phyloP scores from a whole-genome alignment of 2,888 invertebrate species.

The Protodeltote pygarga region DNA sequence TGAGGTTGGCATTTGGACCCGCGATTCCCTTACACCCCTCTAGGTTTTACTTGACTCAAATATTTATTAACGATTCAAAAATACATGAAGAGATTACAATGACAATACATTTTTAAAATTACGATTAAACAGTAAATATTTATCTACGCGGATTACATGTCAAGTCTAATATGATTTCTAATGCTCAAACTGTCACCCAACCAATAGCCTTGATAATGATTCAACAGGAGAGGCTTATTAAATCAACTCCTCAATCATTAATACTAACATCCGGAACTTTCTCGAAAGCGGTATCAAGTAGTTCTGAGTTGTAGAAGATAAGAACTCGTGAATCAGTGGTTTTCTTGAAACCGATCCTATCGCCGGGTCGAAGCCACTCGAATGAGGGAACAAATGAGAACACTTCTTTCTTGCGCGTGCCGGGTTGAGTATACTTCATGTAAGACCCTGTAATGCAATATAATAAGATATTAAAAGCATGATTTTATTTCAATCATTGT shows the following conservation, averaged over 20 bases:
- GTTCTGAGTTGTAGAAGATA: slow-evolving; percentile 93
- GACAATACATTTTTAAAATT: slow-evolving; percentile 24
- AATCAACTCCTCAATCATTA: slow-evolving; percentile 8
- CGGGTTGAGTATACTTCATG: slow-evolving; percentile 66
- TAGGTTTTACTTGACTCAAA: slow-evolving; percentile 40
- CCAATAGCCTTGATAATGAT: slow-evolving; percentile 25
- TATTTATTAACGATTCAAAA: slow-evolving; percentile 35
- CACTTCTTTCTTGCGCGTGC: slow-evolving; percentile 58
- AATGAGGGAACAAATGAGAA: slow-evolving; percentile 84
- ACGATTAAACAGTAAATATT: slow-evolving; percentile 25
- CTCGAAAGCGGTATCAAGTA: slow-evolving; percentile 91
- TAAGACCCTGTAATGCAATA: slow-evolving; percentile 62
- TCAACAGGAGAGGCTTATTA: slow-evolving; percentile 8
- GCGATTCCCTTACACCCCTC: slow-evolving; percentile 36
- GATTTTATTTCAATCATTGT: neutral
- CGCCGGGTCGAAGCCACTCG: slow-evolving; percentile 93
- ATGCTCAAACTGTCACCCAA: slow-evolving; percentile 42
- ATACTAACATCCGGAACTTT: slow-evolving; percentile 91
- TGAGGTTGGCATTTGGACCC: slow-evolving; percentile 40
- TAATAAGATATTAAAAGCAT: neutral
- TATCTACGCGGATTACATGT: slow-evolving; percentile 36
- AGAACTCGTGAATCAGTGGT: slow-evolving; percentile 90
- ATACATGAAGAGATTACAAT: slow-evolving; percentile 33
- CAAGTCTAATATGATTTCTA: slow-evolving; percentile 42
- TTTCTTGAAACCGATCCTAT: slow-evolving; percentile 91